Evolutionary conservation across 2,888 invertebrate species (phyloP).

Genomic region (Halictus ligatus): DNA sequence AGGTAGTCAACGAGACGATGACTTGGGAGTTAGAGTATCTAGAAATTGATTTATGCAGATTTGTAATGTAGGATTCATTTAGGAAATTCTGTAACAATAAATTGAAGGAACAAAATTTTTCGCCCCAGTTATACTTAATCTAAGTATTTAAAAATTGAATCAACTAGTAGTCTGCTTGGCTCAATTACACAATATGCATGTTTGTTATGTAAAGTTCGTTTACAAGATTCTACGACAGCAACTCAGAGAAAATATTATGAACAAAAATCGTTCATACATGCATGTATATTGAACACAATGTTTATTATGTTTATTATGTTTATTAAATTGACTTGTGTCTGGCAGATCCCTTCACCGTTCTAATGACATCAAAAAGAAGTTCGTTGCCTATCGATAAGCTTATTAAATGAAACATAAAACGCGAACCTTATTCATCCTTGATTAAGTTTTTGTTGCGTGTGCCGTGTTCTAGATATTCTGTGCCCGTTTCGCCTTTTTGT

Average conservation of each 20-base stretch:
- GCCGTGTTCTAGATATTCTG: background rate
- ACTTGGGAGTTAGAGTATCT: background rate
- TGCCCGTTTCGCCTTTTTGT: background rate
- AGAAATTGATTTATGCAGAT: too few species aligned
- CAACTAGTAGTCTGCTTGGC: too few species aligned
- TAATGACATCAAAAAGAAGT: background rate
- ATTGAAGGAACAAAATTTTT: background rate
- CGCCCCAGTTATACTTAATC: background rate
- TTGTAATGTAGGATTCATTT: too few species aligned
- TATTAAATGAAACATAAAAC: slow-evolving; percentile 1
- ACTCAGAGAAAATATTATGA: background rate
- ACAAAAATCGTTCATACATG: background rate
- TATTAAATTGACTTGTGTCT: background rate
- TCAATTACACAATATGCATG: too few species aligned
- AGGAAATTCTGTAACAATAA: background rate
- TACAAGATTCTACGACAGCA: too few species aligned
- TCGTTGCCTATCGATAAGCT: background rate
- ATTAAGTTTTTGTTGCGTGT: background rate
- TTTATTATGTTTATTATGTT: background rate
- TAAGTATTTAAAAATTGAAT: too few species aligned
- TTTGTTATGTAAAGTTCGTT: too few species aligned
- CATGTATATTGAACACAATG: background rate
- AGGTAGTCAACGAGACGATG: background rate
- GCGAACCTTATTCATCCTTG: background rate
- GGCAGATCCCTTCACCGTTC: background rate